Conservation (phyloP, 1,140 invertebrate genomes). For the Rhagoletis pomonella region DNA sequence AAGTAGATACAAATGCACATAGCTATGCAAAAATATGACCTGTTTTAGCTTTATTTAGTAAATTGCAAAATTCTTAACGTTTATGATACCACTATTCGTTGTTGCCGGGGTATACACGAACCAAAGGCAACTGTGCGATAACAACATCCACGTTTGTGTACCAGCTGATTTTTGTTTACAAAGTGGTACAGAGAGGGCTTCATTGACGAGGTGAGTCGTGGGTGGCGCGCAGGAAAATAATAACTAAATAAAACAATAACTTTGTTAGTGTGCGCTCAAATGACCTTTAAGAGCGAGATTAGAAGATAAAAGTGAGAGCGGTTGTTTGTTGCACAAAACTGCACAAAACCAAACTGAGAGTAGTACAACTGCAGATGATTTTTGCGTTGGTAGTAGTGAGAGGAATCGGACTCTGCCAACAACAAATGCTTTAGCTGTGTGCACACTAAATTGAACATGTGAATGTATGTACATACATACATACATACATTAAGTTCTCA, state of each 20-base stretch:
- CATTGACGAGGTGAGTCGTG: background rate
- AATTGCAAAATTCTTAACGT: background rate
- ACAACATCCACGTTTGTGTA: background rate
- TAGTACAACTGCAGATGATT: background rate
- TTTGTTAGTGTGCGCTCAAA: background rate
- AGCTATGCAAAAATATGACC: background rate
- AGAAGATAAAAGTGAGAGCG: slow-evolving; percentile 10
- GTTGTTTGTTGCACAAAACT: background rate
- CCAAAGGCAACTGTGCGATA: background rate
- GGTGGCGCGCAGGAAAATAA: background rate
- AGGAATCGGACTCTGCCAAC: background rate
- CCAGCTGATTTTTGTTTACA: slow-evolving; percentile 54
- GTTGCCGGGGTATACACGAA: background rate
- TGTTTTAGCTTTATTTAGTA: background rate
- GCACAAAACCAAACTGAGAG: background rate
- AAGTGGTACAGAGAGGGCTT: background rate
- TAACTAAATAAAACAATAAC: background rate
- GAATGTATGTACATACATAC: background rate
- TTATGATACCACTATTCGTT: no score
- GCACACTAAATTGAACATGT: no score
- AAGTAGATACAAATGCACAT: background rate
- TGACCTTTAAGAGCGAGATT: slow-evolving; percentile 31
- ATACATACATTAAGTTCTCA: no score
- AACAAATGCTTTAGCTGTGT: background rate
- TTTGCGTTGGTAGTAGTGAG: background rate